Evolutionary conservation across 2,888 invertebrate genomes (phyloP), one percentile per base, ranked within the genome.

Genomic region (Xylota segnis): DNA sequence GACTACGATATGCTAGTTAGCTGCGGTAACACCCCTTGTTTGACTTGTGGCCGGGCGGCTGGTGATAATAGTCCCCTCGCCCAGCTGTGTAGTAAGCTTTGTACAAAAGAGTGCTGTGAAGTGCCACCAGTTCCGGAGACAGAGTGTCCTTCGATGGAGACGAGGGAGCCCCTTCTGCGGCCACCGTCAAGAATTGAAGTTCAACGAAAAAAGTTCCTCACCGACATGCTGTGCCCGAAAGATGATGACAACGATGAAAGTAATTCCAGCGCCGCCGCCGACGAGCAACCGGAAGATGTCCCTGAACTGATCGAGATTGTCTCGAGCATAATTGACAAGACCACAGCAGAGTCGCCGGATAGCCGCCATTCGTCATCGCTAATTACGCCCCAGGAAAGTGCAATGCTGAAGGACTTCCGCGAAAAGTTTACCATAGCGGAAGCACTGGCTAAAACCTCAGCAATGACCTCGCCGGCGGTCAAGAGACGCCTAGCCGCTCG

Each of bases 391-490:
- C 88, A 88, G 68, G 89, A 90, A 78, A 74, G 87, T 81, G 87
- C 83, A 66, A 88, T 88, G 88, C 89, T 89, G 40, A 89, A 90
- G 90, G 91, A 91, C 79, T 91, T 90, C 88, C 91, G 92, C 82
- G 93, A 93, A 90, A 93, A 93, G 86, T 91, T 94, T 88, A 93
- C 91, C 16, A 90, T 94, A 84, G 94, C 94, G 82, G 94, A 95
- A 90, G 93, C 93, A 58, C 90, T 95, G 88, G 93, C 94, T 59
- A 93, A 92, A 88, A 94, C 93, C 87, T 93, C 93, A 90, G 91
- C 94, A 90, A 92, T 94, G 93, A 94, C 94, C 87, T 93, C 94
- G 74, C 93, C 94, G 16, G 93, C 93, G 37, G 94, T 93, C 66
- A 93, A 93, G 89, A 92, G 93, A 88, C 93, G 94, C 86, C 91